A percentile compares a stretch with the other conserved stretches of the same genome.
Evolutionary conservation across 2,113 vertebrate genomes (phyloP).

Genomic region (Ictalurus punctatus): DNA sequence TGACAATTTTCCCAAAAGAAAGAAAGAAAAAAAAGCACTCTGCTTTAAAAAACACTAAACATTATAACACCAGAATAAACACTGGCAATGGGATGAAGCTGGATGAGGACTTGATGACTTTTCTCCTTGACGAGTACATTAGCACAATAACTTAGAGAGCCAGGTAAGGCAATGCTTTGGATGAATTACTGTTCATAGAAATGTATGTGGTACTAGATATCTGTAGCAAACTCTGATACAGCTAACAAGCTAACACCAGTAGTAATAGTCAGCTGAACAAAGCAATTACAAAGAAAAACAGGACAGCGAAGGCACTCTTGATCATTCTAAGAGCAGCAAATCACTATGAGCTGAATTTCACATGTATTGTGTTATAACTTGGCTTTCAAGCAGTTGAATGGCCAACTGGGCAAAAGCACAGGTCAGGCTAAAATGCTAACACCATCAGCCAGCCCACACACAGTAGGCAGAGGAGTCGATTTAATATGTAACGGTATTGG

Average conservation of each 20-base stretch:
- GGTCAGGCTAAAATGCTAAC: background rate
- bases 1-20: background rate
- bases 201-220: background rate
- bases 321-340: background rate
- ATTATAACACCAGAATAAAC: background rate
- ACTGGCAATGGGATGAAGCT: background rate
- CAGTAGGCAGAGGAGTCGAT: background rate
- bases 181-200: background rate
- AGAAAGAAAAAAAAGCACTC: background rate
- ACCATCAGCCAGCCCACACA: conserved; percentile 2
- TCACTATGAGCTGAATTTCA: background rate
- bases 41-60: background rate
- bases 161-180: background rate
- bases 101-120: background rate
- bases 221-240: background rate
- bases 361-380: background rate
- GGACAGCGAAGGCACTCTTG: background rate
- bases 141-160: background rate
- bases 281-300: background rate
- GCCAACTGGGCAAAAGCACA: background rate
- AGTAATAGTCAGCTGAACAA: background rate
- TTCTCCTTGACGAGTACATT: background rate
- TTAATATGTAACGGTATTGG: background rate
- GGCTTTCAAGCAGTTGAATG: background rate
- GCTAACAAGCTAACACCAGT: background rate